Conservation (phyloP, 2,888 invertebrate genomes). For the Epiblema foenella region DNA sequence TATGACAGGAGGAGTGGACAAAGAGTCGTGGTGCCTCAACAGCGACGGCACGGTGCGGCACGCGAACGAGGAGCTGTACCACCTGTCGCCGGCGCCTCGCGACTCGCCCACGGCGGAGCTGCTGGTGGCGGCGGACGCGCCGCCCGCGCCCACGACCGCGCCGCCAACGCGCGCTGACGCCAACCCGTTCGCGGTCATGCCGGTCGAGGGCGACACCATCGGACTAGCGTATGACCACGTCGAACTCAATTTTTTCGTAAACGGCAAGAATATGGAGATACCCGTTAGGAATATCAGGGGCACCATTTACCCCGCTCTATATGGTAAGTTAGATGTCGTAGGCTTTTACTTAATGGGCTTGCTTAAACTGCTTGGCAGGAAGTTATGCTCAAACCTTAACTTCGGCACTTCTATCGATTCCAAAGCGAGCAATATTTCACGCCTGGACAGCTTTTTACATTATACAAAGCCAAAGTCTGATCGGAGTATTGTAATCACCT, state of each 20-base stretch:
- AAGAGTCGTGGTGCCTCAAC: slow-evolving; percentile 96
- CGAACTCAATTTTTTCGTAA: slow-evolving; percentile 96
- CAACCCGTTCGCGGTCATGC: slow-evolving; percentile 75
- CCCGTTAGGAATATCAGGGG: slow-evolving; percentile 95
- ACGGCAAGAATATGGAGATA: slow-evolving; percentile 94
- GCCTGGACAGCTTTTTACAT: no score
- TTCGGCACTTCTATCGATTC: no score
- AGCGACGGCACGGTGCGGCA: slow-evolving; percentile 95
- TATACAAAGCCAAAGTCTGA: no score
- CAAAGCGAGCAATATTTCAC: no score
- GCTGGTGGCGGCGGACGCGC: slow-evolving; percentile 70
- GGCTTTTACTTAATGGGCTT: neutral
- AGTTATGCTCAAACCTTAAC: no score
- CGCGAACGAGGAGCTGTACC: slow-evolving; percentile 91
- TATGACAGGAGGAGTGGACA: slow-evolving; percentile 91
- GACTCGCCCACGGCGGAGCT: slow-evolving; percentile 77
- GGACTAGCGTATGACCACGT: slow-evolving; percentile 98
- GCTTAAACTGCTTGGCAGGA: no score
- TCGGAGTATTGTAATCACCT: no score
- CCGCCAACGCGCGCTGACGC: slow-evolving; percentile 58
- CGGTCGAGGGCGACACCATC: slow-evolving; percentile 97
- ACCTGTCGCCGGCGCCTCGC: slow-evolving; percentile 79
- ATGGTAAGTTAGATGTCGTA: slow-evolving; percentile 87
- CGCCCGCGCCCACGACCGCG: slow-evolving; percentile 63
- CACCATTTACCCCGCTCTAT: slow-evolving; percentile 95